phyloP scores from a whole-genome alignment of 2,888 invertebrate genomes.

The Aelia acuminata region DNA sequence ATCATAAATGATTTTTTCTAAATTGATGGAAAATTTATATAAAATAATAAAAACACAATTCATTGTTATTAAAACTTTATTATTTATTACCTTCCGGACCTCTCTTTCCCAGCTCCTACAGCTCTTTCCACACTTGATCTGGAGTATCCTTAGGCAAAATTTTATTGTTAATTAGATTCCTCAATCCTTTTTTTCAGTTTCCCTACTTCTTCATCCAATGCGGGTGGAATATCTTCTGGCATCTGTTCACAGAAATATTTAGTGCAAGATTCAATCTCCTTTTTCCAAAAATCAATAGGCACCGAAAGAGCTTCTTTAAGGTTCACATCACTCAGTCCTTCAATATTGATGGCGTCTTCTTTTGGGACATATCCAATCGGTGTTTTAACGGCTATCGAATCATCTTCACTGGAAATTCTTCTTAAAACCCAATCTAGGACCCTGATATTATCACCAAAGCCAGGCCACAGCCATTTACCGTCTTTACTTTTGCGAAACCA shows the following conservation, averaged over 20 bases:
- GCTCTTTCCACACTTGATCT: conserved; percentile 79
- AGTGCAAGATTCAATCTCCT: conserved; percentile 76
- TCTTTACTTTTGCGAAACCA: conserved; percentile 93
- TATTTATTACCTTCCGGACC: neutral
- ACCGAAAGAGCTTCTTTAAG: conserved; percentile 87
- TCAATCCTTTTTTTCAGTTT: conserved; percentile 69
- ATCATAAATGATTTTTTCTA: too few relatives aligned
- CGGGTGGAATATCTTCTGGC: conserved; percentile 86
- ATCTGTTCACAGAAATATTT: conserved; percentile 70
- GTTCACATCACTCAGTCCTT: conserved; percentile 79
- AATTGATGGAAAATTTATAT: too few relatives aligned
- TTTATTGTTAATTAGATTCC: neutral
- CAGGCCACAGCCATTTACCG: conserved; percentile 98
- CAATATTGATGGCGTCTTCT: conserved; percentile 69
- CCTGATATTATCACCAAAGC: conserved; percentile 96
- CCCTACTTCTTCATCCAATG: conserved; percentile 81
- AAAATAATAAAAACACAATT: neutral
- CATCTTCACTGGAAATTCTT: conserved; percentile 70
- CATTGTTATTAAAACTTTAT: neutral
- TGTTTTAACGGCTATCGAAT: conserved; percentile 75
- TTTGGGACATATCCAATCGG: conserved; percentile 83
- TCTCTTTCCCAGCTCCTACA: conserved; percentile 72
- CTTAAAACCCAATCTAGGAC: conserved; percentile 97
- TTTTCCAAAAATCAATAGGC: conserved; percentile 92
- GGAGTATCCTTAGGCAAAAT: conserved; percentile 88